Percentiles rank a stretch among this genome's conserved stretches.
Conservation (phyloP, 2,797 vertebrate genomes). For the Myotis myotis region DNA sequence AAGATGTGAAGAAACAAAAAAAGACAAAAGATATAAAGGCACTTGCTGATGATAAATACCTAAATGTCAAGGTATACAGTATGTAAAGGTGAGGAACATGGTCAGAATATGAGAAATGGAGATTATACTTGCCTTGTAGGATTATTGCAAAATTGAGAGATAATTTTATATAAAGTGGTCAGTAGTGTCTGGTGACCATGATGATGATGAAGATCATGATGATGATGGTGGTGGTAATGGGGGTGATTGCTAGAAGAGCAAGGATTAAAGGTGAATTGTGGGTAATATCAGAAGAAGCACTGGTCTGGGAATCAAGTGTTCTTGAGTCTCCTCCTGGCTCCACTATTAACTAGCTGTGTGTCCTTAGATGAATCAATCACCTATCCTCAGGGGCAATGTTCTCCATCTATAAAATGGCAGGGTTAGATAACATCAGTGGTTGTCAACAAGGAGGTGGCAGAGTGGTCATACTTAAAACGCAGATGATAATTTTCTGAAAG, state of each 20-base stretch:
- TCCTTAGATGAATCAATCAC: constrained; percentile 25
- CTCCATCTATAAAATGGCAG: constrained; percentile 51
- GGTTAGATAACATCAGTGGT: not conserved
- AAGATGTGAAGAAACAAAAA: not conserved
- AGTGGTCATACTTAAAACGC: not conserved
- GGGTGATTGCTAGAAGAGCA: not conserved
- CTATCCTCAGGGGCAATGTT: constrained; percentile 57
- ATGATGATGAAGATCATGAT: not conserved
- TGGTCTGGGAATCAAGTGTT: not conserved
- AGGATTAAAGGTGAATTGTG: not conserved
- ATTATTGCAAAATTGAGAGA: not conserved
- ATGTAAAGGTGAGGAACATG: not conserved
- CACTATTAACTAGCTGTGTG: not conserved
- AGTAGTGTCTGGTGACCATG: not conserved
- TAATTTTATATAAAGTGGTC: not conserved
- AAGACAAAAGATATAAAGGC: not conserved
- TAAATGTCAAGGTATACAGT: not conserved
- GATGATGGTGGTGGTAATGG: not conserved
- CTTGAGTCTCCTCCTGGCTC: not conserved
- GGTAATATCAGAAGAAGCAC: not conserved
- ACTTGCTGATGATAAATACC: not conserved
- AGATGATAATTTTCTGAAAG: not conserved
- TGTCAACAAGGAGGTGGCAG: not conserved
- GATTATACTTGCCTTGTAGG: not conserved
- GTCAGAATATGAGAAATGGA: not conserved